Evolutionary conservation across 2,888 invertebrate genomes (phyloP), one percentile per base, ranked within the genome.

Genomic region (Noctua pronuba): DNA sequence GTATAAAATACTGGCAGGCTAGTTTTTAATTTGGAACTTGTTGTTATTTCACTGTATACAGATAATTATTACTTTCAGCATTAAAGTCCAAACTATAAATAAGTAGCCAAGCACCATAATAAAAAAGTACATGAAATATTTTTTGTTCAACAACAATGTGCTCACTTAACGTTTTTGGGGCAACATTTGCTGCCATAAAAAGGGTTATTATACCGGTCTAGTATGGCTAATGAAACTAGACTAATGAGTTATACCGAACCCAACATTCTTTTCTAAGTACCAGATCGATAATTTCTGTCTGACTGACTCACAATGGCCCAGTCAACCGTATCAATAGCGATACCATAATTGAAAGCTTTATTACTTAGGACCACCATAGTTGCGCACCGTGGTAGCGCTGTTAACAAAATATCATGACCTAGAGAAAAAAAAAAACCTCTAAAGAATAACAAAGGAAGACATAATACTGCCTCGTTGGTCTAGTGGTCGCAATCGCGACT

Each of bases 251-350:
- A 52, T 66, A 76, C 24, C 13, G 73, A 75, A 79, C 73, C 64
- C 35, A 58, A 74, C 41, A 68, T 72, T 66, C 28, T n/a, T 72
- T 80, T 72, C 69, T 60, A 74, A 80, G 75, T 74, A 74, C 60
- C 49, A 76, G 77, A 67, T 81, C 77, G 41, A 77, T 73, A 65
- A 67, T 75, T 82, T 78, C 69, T 74, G 77, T 70, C 38, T 66
- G 76, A 81, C 58, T 87, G 76, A 69, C 41, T 80, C 73, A 24
- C 77, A 73, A 71, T 86, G 65, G 76, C 77, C 67, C 83, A 86
- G 76, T 81, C 84, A 85, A 83, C 79, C 66, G 76, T 83, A 80
- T 84, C 79, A 77, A 85, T 80, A 84, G 76, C 82, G 82, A 79
- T 84, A 58, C 74, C 66, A 68, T 74, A 88, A 90, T 89, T 86